Percentiles rank a stretch among this genome's conserved stretches.
These are phyloP conservation scores for Chaenocephalus aceratus DNA, from an alignment of 2,113 vertebrate species.

Conservation along the genomic window DNA sequence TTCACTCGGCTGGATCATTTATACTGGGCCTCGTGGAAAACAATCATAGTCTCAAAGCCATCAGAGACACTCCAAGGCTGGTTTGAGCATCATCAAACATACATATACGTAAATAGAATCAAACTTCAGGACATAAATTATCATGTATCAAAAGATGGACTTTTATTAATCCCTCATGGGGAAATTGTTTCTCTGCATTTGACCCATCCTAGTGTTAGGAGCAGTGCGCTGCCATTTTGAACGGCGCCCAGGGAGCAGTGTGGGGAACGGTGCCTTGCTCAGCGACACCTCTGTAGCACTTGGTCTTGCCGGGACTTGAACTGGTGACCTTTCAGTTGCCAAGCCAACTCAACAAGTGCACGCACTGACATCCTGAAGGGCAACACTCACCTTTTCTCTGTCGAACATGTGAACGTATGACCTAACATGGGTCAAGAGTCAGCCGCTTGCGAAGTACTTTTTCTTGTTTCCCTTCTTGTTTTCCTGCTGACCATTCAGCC, in stretches of 20 bases:
- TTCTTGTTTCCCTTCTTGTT: constrained; percentile 31
- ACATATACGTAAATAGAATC: constrained; percentile 15
- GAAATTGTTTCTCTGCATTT: no score
- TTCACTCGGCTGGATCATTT: constrained; percentile 67
- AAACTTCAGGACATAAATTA: background rate
- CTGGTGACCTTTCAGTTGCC: no score
- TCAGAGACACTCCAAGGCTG: constrained; percentile 53
- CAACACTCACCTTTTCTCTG: constrained; percentile 13
- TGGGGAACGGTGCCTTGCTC: no score
- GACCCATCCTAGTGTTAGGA: no score
- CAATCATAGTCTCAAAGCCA: constrained; percentile 66
- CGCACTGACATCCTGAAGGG: constrained; percentile 20
- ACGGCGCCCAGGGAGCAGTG: no score
- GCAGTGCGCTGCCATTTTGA: no score
- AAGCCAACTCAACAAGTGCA: background rate
- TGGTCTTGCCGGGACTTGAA: no score
- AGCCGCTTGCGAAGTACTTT: constrained; percentile 7
- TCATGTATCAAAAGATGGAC: background rate
- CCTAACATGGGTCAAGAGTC: constrained; percentile 4
- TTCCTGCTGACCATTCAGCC: constrained; percentile 41
- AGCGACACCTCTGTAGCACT: no score
- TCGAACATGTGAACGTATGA: constrained; percentile 9
- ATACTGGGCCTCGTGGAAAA: constrained; percentile 45
- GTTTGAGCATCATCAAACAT: constrained; percentile 13
- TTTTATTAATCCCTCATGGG: no score